A percentile compares a stretch with the other conserved stretches of the same genome.
phyloP scores from a whole-genome alignment of 2,888 invertebrate genomes.

The Ormyrus labotus region DNA sequence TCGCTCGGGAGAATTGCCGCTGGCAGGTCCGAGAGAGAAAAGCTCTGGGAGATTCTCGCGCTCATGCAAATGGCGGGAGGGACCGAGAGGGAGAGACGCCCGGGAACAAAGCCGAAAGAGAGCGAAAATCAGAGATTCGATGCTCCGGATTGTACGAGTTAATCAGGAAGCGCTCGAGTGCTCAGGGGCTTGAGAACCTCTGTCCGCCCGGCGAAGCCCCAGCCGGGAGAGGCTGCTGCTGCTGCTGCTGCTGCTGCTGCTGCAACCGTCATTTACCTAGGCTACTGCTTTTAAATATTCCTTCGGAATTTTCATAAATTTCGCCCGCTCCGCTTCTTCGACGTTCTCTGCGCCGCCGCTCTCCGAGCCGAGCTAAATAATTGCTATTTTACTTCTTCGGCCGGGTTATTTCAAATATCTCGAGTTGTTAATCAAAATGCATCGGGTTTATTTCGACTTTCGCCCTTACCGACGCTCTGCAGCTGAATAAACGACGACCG shows the following conservation, averaged over 20 bases:
- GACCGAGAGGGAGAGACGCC: not conserved
- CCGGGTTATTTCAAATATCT: not conserved
- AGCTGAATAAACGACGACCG: not conserved
- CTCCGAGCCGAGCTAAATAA: not conserved
- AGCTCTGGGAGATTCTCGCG: slow-evolving; percentile 67
- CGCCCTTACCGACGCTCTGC: not conserved
- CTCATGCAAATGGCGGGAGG: slow-evolving; percentile 63
- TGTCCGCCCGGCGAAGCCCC: slow-evolving; percentile 58
- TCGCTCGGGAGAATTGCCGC: slow-evolving; percentile 61
- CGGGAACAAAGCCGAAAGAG: slow-evolving; percentile 37
- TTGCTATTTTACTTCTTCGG: slow-evolving; percentile 17
- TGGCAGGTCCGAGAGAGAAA: slow-evolving; percentile 58
- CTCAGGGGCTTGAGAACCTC: slow-evolving; percentile 63
- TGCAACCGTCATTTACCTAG: slow-evolving; percentile 60
- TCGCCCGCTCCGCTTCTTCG: not conserved
- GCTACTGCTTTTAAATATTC: slow-evolving; percentile 54
- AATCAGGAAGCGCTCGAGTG: slow-evolving; percentile 65
- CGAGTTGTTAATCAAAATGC: not conserved
- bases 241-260: no score
- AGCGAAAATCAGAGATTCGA: slow-evolving; percentile 68
- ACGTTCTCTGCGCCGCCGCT: slow-evolving; percentile 11
- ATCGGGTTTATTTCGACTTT: not conserved
- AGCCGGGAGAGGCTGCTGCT: not conserved
- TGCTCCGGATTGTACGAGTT: slow-evolving; percentile 65
- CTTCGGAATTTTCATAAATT: slow-evolving; percentile 53